A percentile compares a stretch with the other conserved stretches of the same genome.
These are phyloP conservation scores for Mechanitis messenoides DNA, from an alignment of 2,888 invertebrate species.

Conservation along the genomic window DNA sequence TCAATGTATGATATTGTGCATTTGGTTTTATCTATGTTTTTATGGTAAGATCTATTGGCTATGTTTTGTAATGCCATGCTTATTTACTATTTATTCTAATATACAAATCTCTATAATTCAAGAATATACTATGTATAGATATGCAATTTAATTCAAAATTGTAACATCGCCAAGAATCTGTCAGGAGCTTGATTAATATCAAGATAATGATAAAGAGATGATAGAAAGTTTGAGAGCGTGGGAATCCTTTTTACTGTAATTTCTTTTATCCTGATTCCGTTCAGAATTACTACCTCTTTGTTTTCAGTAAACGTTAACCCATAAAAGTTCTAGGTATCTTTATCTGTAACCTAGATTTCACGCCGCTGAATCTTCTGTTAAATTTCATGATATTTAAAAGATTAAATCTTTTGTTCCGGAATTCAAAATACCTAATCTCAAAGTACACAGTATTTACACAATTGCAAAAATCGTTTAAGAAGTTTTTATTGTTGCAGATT, in stretches of 20 bases:
- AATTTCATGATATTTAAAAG: conserved; percentile 5
- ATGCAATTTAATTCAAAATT: not conserved
- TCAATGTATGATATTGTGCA: not conserved
- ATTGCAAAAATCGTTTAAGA: conserved; percentile 3
- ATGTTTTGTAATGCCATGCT: not conserved
- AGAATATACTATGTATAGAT: no score
- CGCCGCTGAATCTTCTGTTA: conserved; percentile 1
- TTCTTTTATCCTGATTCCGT: conserved; percentile 5
- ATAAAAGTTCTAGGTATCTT: conserved; percentile 2
- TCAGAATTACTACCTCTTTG: conserved; percentile 5
- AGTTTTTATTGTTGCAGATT: conserved; percentile 34
- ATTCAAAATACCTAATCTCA: not conserved
- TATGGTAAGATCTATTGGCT: not conserved
- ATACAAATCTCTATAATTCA: no score
- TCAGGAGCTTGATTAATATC: conserved; percentile 1
- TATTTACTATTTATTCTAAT: no score
- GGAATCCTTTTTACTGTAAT: conserved; percentile 1
- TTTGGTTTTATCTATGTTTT: not conserved
- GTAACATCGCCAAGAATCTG: not conserved
- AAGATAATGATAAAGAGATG: not conserved
- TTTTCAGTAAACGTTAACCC: conserved; percentile 5
- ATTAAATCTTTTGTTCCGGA: not conserved
- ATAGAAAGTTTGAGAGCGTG: conserved; percentile 1
- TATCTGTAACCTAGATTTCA: conserved; percentile 1
- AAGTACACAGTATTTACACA: not conserved